Evolutionary conservation across 2,888 invertebrate genomes (phyloP), one percentile per base, ranked within the genome.

Genomic region (Caenorhabditis zanzibari): DNA sequence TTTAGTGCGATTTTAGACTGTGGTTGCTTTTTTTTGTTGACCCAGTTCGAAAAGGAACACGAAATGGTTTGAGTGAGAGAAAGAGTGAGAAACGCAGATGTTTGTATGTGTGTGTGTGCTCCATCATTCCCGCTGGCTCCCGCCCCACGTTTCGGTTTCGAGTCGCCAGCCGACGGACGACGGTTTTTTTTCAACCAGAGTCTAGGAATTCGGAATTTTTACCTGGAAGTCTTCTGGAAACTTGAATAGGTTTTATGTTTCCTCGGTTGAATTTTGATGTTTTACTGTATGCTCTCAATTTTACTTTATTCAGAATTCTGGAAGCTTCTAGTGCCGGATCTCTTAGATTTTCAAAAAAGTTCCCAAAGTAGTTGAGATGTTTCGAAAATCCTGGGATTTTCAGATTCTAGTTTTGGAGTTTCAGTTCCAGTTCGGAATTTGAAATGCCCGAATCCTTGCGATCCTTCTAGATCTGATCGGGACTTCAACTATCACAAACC

Each of bases 41-140:
- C 68, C 68, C 52, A 68, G 68, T 54, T 32, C 19, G 54, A 68
- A 68, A 68, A 54, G 68, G 68, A 68, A 68, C 68, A 54, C 68
- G 68, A 68, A 68, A 68, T 54, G 63, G 44, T 66, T 68, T 49
- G 12, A 47, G 64, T 10, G 19, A 38, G 61, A 14, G 35, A 66
- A 28, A 28, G 26, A 54, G 68, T 38, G 68, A 54, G 54, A 68
- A 22, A 54, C 38, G 38, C 54, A 35, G 10, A 22, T 24, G 7
- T 32, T 10, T 66, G 2, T 47, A 14, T 32, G 16, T 47, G 16
- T 44, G 41, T 44, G 49, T 66, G 66, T 66, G 66, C 38, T 58
- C 28, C 68, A 54, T 54, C 54, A 49, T 64, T 68, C 66, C 66
- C 54, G 54, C 38, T 38, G 38, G 38, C 47, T 47, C 26, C 28